Base-by-base conservation (phyloP, 2,888 invertebrate genomes). In the Leptopilina syphax region DNA sequence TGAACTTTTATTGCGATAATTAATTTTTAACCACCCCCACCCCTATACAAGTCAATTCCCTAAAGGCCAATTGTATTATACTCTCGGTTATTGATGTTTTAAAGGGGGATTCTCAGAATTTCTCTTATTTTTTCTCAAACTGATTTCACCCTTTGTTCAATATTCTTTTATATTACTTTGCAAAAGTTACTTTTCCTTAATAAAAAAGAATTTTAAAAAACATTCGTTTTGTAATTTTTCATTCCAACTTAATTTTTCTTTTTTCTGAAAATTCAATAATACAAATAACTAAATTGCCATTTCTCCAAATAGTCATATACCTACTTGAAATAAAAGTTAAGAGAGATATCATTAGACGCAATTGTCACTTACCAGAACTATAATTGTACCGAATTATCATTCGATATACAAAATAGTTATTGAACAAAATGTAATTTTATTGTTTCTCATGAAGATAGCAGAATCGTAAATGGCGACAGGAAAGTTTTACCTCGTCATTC, bases 1-100 rank as follows among this genome's bases (percentile, higher is more conserved):
- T 85, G 85, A 85, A 85, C 85, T 84, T 86, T 85, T 85, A 86
- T 86, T 84, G 84, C 83, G 82, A 80, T 85, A 87, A 88, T 87
- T 86, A 86, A 87, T 88, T 87, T 87, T 84, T 84, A 85, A 85
- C 77, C 83, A 76, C 79, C 65, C 65, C 77, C 24, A 65, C 63
- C 18, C 78, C 57, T 80, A 68, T 70, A 50, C 12, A 50, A 54
- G 77, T 68, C 78, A 65, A 67, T 80, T 66, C 79, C 76, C 47
- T 68, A 27, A 50, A 70, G 76, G 81, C 83, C 83, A 83, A 86
- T 86, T 86, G 84, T 86, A 86, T 87, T 86, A 87, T 87, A 86
- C 83, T 79, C 82, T 80, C 82, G 78, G 81, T 87, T 87, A 88
- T 86, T 84, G 85, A 87, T 84, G 84, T 50, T 50, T 50, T 83